phyloP scores from a whole-genome alignment of 2,797 vertebrate species.

The Syndactyla subalaris region DNA sequence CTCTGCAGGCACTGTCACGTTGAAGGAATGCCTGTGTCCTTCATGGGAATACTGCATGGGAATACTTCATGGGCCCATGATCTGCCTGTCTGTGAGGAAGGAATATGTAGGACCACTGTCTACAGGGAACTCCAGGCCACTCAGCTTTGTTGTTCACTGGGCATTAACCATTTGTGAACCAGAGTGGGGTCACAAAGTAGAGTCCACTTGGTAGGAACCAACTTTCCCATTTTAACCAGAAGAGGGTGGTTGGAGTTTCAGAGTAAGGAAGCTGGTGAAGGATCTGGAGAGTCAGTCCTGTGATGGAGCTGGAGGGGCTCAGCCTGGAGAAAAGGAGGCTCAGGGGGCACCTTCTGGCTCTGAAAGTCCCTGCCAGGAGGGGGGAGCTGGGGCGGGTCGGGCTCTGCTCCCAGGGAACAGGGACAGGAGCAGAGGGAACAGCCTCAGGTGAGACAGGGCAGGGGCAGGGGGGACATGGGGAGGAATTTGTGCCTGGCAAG shows the following conservation, averaged over 20 bases:
- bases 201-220: not conserved
- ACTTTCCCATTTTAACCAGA: not conserved
- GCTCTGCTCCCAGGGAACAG: not conserved
- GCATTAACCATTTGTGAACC: not conserved
- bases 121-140: not conserved
- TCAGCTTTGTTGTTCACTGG: not conserved
- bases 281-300: not conserved
- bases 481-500: not conserved
- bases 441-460: not conserved
- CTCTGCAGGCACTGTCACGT: not conserved
- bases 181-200: not conserved
- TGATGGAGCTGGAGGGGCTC: not conserved
- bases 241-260: not conserved
- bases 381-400: accelerated
- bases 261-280: not conserved
- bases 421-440: not conserved
- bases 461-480: not conserved
- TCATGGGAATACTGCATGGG: not conserved
- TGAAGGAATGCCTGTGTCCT: not conserved
- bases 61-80: not conserved
- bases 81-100: not conserved
- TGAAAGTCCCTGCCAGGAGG: not conserved
- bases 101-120: not conserved
- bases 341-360: not conserved
- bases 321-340: not conserved